Percentiles rank a stretch among this genome's conserved stretches.
These are phyloP conservation scores for Gibbula magus DNA, from an alignment of 2,888 invertebrate species.

Conservation along the genomic window DNA sequence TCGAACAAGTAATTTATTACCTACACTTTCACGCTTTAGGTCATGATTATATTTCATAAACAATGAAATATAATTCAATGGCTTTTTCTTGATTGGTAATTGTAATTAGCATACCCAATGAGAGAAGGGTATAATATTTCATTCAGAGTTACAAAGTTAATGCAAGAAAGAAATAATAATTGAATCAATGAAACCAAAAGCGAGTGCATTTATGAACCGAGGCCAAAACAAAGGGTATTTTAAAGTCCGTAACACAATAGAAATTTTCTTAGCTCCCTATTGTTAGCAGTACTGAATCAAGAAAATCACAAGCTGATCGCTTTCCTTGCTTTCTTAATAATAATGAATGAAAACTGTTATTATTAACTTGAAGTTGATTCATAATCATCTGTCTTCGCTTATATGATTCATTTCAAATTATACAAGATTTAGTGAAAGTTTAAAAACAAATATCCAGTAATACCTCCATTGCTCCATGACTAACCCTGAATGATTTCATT, in stretches of 20 bases:
- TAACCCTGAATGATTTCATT: too few relatives aligned
- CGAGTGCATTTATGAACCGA: neutral
- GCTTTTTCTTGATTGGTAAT: conserved; percentile 17
- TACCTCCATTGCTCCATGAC: too few relatives aligned
- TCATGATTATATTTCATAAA: neutral
- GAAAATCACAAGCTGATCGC: too few relatives aligned
- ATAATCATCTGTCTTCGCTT: too few relatives aligned
- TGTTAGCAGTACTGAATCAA: neutral
- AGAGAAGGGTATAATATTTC: conserved; percentile 4
- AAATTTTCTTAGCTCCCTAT: neutral
- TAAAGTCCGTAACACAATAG: neutral
- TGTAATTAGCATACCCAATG: neutral
- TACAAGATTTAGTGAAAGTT: too few relatives aligned
- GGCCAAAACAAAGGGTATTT: neutral
- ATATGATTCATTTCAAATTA: too few relatives aligned
- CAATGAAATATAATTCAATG: neutral
- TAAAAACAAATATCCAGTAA: too few relatives aligned
- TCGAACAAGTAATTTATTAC: neutral
- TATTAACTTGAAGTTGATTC: too few relatives aligned
- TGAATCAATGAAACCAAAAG: neutral
- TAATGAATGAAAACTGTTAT: too few relatives aligned
- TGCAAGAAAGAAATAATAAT: neutral
- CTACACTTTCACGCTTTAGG: neutral
- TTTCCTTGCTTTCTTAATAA: too few relatives aligned
- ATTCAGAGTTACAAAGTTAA: neutral